Base-by-base conservation (phyloP, 2,113 vertebrate genomes). In the Chaetodon auriga region DNA sequence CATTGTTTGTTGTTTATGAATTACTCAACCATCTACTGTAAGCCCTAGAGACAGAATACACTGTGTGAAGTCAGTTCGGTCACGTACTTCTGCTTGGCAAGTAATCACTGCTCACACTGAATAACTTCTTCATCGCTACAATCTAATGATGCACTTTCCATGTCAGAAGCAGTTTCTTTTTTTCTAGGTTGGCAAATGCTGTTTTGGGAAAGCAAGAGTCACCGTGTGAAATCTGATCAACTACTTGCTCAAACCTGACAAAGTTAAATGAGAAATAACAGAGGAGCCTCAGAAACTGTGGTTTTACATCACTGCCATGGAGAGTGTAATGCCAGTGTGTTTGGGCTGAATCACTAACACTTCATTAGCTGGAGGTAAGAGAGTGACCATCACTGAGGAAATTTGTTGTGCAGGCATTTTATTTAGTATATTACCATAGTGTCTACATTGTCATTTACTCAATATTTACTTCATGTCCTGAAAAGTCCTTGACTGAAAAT, bases 391-490 rank as follows among this genome's bases (percentile, higher is more conserved):
- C 63, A 64, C 61, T 58, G 71, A 83, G 69, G 41, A 81, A 43
- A 60, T 63, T n/a, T 75, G 43, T 83, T 70, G 68, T 69, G 73
- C 76, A 81, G 35, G 55, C 68, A 18, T 78, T 85, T 64, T 62
- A 69, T 75, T 80, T 80, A 30, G 30, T 30, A 30, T 30, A 35
- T 21, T 0, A 78, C 57, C 49, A 73, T 36, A 55, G 36, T 68
- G 61, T 65, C 74, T 18, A 78, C 81, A 85, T 55, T 45, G n/a
- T 55, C 48, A 66, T 63, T 73, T 64, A 63, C 55, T 63, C 49
- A 43, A 46, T 72, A 60, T 72, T 65, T 19, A 63, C 25, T 77
- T 82, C n/a, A 55, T 46, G 13, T 80, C 84, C 88, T 90, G 66
- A 82, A 82, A 49, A 65, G 60, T 71, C 61, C 38, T 77, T 35